Evolutionary conservation across 2,113 vertebrate genomes (phyloP).

Genomic region (Gymnogyps californianus): DNA sequence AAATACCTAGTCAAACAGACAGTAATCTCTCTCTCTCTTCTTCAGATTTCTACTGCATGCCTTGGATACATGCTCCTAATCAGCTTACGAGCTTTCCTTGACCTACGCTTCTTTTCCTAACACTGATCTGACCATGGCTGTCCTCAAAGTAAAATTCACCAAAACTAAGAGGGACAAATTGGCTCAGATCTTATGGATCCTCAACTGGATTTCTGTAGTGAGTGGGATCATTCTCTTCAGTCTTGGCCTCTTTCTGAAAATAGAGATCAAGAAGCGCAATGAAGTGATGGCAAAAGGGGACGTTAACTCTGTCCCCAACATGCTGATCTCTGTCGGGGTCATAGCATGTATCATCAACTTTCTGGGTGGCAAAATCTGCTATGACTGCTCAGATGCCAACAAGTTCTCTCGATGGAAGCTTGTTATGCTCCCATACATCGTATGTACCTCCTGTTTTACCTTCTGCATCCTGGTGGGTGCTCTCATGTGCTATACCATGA

Average conservation of each 20-base stretch:
- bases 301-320: constrained; percentile 82
- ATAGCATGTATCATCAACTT: constrained; percentile 87
- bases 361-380: constrained; percentile 88
- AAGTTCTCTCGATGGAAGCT: constrained; percentile 86
- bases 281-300: constrained; percentile 82
- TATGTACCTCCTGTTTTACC: constrained; percentile 87
- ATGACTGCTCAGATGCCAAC: constrained; percentile 82
- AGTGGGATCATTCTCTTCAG: constrained; percentile 82
- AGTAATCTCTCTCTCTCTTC: constrained; percentile 33
- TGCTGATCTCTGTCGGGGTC: constrained; percentile 82
- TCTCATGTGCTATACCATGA: constrained; percentile 85
- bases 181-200: constrained; percentile 87
- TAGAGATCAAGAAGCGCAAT: constrained; percentile 81
- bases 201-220: constrained; percentile 87
- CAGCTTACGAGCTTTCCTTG: constrained; percentile 35
- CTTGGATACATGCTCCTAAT: constrained; percentile 37
- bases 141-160: constrained; percentile 85
- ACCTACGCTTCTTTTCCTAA: constrained; percentile 1
- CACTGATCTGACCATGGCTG: constrained; percentile 73
- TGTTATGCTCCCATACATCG: constrained; percentile 85
- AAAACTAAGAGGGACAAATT: constrained; percentile 83
- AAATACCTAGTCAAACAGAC: constrained; percentile 39
- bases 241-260: constrained; percentile 84
- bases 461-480: constrained; percentile 85
- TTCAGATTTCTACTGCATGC: constrained; percentile 6